Evolutionary conservation across 2,113 vertebrate species (phyloP).

Genomic region (Bettongia penicillata): DNA sequence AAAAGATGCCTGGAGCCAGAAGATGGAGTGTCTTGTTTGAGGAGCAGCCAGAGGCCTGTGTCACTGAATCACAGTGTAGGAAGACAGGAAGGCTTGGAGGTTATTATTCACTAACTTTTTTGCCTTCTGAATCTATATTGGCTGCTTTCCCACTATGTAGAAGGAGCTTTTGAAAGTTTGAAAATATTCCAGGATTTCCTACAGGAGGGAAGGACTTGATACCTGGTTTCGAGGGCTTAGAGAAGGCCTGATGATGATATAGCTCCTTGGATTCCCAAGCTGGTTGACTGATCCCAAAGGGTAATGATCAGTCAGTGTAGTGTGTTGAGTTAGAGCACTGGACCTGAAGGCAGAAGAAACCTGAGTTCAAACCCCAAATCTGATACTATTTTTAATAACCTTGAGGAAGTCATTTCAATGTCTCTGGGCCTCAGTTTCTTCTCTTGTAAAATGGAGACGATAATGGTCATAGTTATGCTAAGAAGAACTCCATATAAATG

Average conservation of each 20-base stretch:
- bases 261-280: neutral
- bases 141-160: neutral
- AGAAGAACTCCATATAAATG: neutral
- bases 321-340: neutral
- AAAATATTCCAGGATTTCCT: neutral
- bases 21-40: neutral
- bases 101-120: neutral
- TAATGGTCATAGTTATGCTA: neutral
- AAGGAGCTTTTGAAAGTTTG: neutral
- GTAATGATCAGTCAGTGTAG: neutral
- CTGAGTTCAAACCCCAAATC: neutral
- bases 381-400: neutral
- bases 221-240: neutral
- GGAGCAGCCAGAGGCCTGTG: neutral
- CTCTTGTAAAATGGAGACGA: neutral
- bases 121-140: neutral
- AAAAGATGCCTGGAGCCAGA: neutral
- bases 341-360: neutral
- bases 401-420: neutral
- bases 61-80: neutral
- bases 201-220: neutral
- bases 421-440: neutral
- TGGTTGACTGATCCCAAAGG: neutral
- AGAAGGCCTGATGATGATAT: neutral
- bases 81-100: neutral